Percentiles rank a stretch among this genome's conserved stretches.
Conservation (phyloP, 1,140 invertebrate genomes). For the Papilio machaon region DNA sequence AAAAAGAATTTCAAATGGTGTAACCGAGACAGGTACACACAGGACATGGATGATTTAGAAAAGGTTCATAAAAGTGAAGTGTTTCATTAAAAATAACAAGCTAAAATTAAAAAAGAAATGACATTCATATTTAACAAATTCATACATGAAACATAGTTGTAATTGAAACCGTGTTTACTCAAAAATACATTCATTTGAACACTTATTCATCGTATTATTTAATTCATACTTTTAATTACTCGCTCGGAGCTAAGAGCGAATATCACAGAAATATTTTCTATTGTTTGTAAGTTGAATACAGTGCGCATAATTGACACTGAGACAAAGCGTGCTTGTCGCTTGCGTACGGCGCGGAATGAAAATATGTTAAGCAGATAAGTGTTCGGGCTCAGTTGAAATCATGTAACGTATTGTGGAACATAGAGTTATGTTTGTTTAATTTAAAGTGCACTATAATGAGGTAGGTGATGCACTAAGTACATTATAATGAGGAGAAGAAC, state of each 20-base stretch:
- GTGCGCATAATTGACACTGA: constrained; percentile 28
- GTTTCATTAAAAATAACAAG: no score
- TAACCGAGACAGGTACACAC: no score
- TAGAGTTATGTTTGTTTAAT: background rate
- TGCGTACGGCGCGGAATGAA: constrained; percentile 8
- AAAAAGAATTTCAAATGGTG: no score
- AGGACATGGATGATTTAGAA: no score
- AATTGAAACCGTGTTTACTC: background rate
- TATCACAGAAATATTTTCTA: constrained; percentile 28
- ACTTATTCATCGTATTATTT: constrained; percentile 6
- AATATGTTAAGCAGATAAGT: constrained; percentile 23
- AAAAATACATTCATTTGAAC: background rate
- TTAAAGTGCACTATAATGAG: background rate
- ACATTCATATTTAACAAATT: no score
- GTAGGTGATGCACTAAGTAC: no score
- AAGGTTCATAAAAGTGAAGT: no score
- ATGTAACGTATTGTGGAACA: background rate
- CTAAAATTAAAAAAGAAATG: no score
- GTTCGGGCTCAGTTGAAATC: background rate
- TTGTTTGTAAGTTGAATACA: constrained; percentile 30
- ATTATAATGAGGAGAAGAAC: no score
- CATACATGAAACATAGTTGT: background rate
- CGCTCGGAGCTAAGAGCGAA: background rate
- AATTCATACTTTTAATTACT: constrained; percentile 35
- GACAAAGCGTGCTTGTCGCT: constrained; percentile 6